Percentiles rank a stretch among this genome's conserved stretches.
Evolutionary conservation across 2,797 vertebrate species (phyloP).

Genomic region (Sitta carolinensis): DNA sequence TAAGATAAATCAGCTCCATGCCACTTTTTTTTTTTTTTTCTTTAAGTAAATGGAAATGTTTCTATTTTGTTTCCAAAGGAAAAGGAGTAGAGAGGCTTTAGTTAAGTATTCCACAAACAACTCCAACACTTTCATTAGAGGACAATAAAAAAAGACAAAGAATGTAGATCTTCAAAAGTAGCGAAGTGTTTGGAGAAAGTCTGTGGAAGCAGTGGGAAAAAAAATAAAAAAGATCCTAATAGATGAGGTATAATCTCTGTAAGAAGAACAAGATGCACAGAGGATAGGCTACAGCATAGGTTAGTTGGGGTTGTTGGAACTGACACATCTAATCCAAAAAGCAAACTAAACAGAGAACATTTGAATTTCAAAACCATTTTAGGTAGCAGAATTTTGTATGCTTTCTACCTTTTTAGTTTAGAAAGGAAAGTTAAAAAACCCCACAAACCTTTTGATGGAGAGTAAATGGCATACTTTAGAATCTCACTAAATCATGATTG

Average conservation of each 20-base stretch:
- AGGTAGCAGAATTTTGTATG: constrained; percentile 51
- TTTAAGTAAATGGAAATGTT: background rate
- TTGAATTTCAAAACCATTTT: constrained; percentile 45
- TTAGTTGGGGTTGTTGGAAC: constrained; percentile 55
- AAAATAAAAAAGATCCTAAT: constrained; percentile 15
- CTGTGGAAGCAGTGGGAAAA: constrained; percentile 27
- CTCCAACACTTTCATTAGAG: background rate
- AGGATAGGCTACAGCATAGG: constrained; percentile 24
- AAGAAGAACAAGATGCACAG: constrained; percentile 34
- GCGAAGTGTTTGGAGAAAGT: background rate
- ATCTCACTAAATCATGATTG: constrained; percentile 50
- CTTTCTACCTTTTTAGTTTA: constrained; percentile 53
- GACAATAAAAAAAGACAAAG: constrained; percentile 35
- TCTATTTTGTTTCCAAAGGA: background rate
- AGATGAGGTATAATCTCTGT: constrained; percentile 28
- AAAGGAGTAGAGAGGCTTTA: background rate
- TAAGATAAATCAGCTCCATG: background rate
- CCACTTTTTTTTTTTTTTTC: background rate
- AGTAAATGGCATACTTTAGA: constrained; percentile 56
- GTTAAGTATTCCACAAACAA: constrained; percentile 43
- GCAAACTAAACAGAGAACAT: constrained; percentile 60
- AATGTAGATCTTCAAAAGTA: constrained; percentile 8
- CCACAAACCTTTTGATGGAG: constrained; percentile 55
- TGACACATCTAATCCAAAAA: constrained; percentile 60
- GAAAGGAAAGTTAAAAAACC: constrained; percentile 22